Conservation (phyloP, 2,888 invertebrate genomes). For the Ochlodes sylvanus region DNA sequence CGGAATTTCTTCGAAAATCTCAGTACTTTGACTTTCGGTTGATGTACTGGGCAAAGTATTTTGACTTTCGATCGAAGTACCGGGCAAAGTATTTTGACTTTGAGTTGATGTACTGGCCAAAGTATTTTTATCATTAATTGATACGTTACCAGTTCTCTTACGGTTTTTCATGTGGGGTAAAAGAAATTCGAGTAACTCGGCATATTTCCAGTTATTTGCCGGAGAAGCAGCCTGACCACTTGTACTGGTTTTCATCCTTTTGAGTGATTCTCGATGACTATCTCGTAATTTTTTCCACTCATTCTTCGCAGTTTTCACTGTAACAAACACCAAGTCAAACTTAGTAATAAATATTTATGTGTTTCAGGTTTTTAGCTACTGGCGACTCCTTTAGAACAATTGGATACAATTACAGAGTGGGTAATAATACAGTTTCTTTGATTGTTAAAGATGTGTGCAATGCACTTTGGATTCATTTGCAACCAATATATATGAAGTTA, state of each 20-base stretch:
- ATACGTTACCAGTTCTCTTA: conserved; percentile 39
- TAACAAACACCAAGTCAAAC: conserved; percentile 24
- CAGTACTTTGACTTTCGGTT: conserved; percentile 41
- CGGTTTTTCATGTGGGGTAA: conserved; percentile 44
- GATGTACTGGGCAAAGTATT: conserved; percentile 40
- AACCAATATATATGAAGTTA: conserved; percentile 43
- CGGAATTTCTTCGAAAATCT: conserved; percentile 20
- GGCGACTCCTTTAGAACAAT: conserved; percentile 14
- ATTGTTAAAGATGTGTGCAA: conserved; percentile 42
- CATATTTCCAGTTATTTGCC: conserved; percentile 45
- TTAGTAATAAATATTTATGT: conserved; percentile 13
- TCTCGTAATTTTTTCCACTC: conserved; percentile 44
- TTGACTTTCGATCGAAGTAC: conserved; percentile 37
- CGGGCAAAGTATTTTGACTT: conserved; percentile 23
- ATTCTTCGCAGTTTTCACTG: conserved; percentile 44
- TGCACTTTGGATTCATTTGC: conserved; percentile 43
- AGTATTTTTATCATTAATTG: conserved; percentile 18
- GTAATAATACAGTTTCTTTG: conserved; percentile 39
- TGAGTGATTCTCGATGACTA: conserved; percentile 43
- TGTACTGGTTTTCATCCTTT: conserved; percentile 43
- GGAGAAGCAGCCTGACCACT: conserved; percentile 42
- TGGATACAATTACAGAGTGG: conserved; percentile 9
- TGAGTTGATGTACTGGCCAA: conserved; percentile 36
- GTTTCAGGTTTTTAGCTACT: conserved; percentile 12
- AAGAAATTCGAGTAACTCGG: conserved; percentile 42